A percentile compares a stretch with the other conserved stretches of the same genome.
phyloP scores from a whole-genome alignment of 2,113 vertebrate species.

The Probosciger aterrimus region DNA sequence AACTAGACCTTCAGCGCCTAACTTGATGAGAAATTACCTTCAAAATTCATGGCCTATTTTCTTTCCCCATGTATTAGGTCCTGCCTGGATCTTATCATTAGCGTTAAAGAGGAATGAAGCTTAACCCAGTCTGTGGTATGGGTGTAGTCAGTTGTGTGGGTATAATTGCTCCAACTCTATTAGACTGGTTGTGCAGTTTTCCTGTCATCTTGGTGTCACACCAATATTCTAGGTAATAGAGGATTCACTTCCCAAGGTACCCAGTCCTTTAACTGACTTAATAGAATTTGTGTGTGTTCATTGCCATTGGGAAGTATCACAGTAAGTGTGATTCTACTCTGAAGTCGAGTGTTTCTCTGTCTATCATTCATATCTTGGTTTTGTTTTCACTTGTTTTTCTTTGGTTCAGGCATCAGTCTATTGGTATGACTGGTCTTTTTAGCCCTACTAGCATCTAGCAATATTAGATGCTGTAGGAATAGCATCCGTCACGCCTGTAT shows the following conservation, averaged over 20 bases:
- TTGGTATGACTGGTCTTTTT: background rate
- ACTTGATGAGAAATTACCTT: conserved; percentile 33
- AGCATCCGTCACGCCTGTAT: background rate
- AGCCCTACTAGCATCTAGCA: background rate
- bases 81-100: background rate
- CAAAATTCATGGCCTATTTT: conserved; percentile 14
- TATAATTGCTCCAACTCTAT: background rate
- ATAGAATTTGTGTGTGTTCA: background rate
- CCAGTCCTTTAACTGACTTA: background rate
- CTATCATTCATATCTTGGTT: background rate
- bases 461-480: background rate
- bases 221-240: background rate
- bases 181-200: background rate
- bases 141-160: background rate
- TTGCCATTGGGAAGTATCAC: background rate
- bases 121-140: background rate
- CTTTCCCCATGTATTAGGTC: background rate
- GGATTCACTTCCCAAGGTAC: background rate
- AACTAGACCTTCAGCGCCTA: conserved; percentile 57
- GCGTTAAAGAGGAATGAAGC: background rate
- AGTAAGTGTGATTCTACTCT: background rate
- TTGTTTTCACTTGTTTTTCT: background rate
- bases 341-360: background rate
- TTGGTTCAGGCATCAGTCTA: background rate
- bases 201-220: background rate